Conservation (phyloP, 2,888 invertebrate species). For the Pseudoips prasinana region DNA sequence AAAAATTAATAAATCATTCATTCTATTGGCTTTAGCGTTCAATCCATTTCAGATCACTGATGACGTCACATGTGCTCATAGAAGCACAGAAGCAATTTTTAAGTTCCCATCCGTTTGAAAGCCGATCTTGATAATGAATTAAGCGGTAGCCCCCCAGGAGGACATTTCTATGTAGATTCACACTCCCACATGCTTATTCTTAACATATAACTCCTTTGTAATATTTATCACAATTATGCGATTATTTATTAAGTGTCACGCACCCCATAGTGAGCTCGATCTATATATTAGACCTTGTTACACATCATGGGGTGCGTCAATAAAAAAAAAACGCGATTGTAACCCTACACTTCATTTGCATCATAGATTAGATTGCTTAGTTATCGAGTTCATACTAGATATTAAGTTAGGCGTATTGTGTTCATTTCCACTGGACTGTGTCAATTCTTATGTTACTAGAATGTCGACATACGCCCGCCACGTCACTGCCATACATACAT, state of each 20-base stretch:
- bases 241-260: constrained; percentile 39
- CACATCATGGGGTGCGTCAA: constrained; percentile 61
- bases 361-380: constrained; percentile 60
- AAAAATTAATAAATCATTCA: no score
- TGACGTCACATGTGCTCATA: constrained; percentile 40
- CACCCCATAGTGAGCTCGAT: constrained; percentile 68
- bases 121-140: no score
- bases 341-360: constrained; percentile 64
- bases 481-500: constrained; percentile 72
- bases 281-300: constrained; percentile 74
- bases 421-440: constrained; percentile 82
- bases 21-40: no score
- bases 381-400: constrained; percentile 44
- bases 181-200: constrained; percentile 50
- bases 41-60: no score
- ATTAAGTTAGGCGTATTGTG: constrained; percentile 62
- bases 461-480: constrained; percentile 83
- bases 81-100: no score
- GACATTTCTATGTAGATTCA: constrained; percentile 54
- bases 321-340: constrained; percentile 41
- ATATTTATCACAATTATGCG: constrained; percentile 41
- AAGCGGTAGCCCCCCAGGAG: no score
- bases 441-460: constrained; percentile 85
- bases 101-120: no score
- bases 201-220: constrained; percentile 35